These are phyloP conservation scores for Ficedula albicollis DNA, from an alignment of 2,797 vertebrate genomes.

Conservation along the genomic window DNA sequence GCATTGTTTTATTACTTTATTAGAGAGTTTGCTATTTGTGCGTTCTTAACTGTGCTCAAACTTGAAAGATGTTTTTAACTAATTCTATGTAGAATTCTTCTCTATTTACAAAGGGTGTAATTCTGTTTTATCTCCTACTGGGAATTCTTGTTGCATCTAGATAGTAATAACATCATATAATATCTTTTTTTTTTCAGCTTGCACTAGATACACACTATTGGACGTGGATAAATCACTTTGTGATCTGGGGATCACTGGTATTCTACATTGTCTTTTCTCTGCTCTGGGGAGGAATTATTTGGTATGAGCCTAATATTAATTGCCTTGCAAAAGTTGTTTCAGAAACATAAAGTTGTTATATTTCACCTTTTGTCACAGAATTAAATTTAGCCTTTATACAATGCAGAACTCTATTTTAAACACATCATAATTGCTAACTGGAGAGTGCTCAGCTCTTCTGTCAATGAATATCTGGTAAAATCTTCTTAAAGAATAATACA, in stretches of 20 bases:
- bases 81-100: neutral
- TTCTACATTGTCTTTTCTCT: conserved; percentile 96
- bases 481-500: neutral
- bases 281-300: conserved; percentile 96
- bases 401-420: neutral
- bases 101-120: neutral
- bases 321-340: neutral
- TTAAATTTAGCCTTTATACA: neutral
- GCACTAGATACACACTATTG: conserved; percentile 96
- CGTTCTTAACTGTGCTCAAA: neutral
- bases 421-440: neutral
- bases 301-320: conserved; percentile 77
- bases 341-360: neutral
- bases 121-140: neutral
- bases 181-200: conserved; percentile 75
- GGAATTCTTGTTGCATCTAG: neutral
- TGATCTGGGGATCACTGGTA: conserved; percentile 95
- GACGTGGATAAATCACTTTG: conserved; percentile 98
- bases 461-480: neutral
- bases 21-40: neutral
- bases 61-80: neutral
- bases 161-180: neutral
- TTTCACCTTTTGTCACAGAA: neutral
- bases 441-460: neutral
- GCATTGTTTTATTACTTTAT: neutral